These are phyloP conservation scores for Halocynthia roretzi DNA, from an alignment of 23 tunicate species.

Conservation along the genomic window DNA sequence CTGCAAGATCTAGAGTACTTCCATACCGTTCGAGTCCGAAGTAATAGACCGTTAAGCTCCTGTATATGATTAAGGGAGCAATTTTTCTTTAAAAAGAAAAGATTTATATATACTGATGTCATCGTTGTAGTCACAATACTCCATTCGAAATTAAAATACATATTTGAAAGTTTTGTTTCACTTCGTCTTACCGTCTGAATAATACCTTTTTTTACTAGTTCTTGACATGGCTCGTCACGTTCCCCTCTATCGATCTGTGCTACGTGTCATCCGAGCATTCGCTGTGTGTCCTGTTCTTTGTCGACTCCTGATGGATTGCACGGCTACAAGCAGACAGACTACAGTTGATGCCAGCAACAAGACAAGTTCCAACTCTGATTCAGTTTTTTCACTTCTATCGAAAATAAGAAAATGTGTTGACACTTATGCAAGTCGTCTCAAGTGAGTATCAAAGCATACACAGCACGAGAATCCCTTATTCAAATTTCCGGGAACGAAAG, in stretches of 20 bases:
- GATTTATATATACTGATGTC: too few relatives aligned
- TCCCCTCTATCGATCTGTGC: background rate
- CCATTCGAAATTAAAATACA: too few relatives aligned
- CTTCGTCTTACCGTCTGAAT: background rate
- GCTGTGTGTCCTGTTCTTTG: conserved; percentile 22
- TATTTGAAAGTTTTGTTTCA: background rate
- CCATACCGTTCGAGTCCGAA: too few relatives aligned
- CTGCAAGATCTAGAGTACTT: too few relatives aligned
- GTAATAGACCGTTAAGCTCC: too few relatives aligned
- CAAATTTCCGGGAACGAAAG: background rate
- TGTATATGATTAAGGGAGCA: too few relatives aligned
- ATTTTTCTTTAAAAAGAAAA: too few relatives aligned
- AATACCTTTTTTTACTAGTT: background rate
- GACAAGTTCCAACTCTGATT: background rate
- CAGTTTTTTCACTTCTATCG: conserved; percentile 8
- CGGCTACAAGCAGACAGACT: background rate
- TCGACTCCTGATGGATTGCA: conserved; percentile 12
- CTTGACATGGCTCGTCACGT: conserved; percentile 24
- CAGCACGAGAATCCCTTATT: too few relatives aligned
- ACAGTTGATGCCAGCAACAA: background rate
- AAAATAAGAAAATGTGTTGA: conserved; percentile 26
- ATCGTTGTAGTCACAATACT: too few relatives aligned
- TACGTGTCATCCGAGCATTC: conserved; percentile 21
- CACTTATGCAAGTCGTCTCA: conserved; percentile 13
- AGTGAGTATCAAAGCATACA: conserved; percentile 8